Evolutionary conservation across 37 sponge, comb jelly and placozoan genomes (phyloP), one percentile per base, ranked within the genome.

Genomic region (Hormiphora californensis): DNA sequence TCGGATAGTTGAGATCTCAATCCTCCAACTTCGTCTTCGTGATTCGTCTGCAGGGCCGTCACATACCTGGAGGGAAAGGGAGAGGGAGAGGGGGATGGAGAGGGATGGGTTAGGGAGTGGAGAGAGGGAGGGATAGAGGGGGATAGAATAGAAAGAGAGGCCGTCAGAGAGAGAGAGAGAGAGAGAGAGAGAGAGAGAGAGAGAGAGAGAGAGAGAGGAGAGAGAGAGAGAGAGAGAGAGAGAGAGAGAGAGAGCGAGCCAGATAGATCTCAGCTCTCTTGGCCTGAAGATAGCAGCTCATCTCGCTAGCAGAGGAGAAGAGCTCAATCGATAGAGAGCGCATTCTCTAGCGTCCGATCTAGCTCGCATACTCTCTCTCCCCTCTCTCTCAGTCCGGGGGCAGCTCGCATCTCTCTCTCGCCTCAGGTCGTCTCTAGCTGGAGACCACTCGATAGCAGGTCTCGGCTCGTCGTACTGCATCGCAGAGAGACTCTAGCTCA

Each of bases 21-120:
- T 28, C 46, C 81, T 46, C 43, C 81, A 25, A 73, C 81, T 30
- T 73, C 81, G 27, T 73, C 81, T 22, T 40, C 81, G 43, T 73
- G 81, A 0, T 22, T 33, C 0, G 81, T 73, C 81, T 73, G 81
- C 1, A 73, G 40, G 19, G 40, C 81, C 38, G 81, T 73, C n/a
- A 73, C 25, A 28, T n/a, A n/a, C n/a, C n/a, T n/a, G n/a, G n/a
- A n/a, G n/a, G 53, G 53, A 49, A 15, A 49, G 12, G 53, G 53
- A 49, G 53, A 49, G 12, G 53, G 53, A 49, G 53, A 49, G 12
- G 53, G 53, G 15, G 53, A 49, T 15, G 53, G 53, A 49, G 53
- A 49, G 12, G 53, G 53, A 49, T 49, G 9, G 53, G 9, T 9
- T 49, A 49, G 15, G 9, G 12, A 15, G 15, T 15, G 12, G 9